These are phyloP conservation scores for Ferrisia virgata DNA, from an alignment of 2,888 invertebrate species.

Conservation along the genomic window DNA sequence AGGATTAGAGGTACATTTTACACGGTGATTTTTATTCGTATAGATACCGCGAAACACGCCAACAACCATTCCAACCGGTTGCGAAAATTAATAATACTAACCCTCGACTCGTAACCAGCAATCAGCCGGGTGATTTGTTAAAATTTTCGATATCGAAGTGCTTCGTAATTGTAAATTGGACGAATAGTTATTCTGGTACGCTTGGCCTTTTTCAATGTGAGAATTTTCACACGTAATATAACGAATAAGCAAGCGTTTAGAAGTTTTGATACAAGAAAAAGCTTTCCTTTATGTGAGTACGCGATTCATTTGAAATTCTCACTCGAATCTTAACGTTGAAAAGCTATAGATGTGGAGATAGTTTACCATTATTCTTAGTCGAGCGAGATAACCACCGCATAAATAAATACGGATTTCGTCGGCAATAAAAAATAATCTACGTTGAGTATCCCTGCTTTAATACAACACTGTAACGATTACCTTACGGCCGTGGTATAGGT, in stretches of 20 bases:
- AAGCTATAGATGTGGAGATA: too few relatives aligned
- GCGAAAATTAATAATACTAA: neutral
- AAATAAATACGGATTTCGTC: neutral
- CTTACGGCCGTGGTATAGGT: too few relatives aligned
- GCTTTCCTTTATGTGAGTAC: neutral
- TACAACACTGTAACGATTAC: neutral
- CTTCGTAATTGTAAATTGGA: constrained; percentile 6
- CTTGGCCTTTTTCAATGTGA: too few relatives aligned
- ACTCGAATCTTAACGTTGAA: neutral
- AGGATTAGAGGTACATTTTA: neutral
- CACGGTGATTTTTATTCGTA: neutral
- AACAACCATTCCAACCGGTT: neutral
- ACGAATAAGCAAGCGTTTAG: neutral
- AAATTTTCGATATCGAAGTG: neutral
- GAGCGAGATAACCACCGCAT: neutral
- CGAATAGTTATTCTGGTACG: too few relatives aligned
- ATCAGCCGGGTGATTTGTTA: neutral
- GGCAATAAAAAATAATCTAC: neutral
- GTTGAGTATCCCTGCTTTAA: constrained; percentile 10
- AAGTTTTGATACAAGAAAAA: neutral
- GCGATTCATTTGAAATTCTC: neutral
- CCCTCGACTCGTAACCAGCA: neutral
- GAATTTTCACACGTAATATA: neutral
- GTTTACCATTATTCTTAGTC: too few relatives aligned
- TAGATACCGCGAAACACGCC: neutral